Evolutionary conservation across 2,888 invertebrate genomes (phyloP), one percentile per base, ranked within the genome.

Genomic region (Alviniconcha strummeri): DNA sequence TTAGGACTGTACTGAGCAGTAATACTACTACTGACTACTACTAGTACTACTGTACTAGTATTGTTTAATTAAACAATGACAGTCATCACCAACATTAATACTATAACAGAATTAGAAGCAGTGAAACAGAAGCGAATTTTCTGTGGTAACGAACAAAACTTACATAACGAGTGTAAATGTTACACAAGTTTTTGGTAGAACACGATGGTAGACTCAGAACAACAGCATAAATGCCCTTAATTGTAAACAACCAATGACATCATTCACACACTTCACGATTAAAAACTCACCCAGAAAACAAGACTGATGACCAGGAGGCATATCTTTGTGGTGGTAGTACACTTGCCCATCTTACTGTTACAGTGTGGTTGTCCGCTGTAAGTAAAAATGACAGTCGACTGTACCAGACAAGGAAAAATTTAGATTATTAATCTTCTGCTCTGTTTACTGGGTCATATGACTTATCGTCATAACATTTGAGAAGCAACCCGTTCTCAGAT

Each of bases 281-380:
- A 74, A 71, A 74, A 64, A 77, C 82, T 82, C 69, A 82, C 82
- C 82, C 82, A 82, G 75, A 82, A 82, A 52, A 82, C 82, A 17
- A 82, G 56, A 57, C 82, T 82, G 76, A 82, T 77, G 36, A 82
- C 75, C 67, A 82, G 69, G 56, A 82, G 75, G 15, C 76, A 82
- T n/a, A 82, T 82, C 55, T 82, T 82, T 8, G 82, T 82, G 8
- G 82, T 82, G n/a, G 67, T 82, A 4, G 82, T 82, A 71, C 82
- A 82, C 36, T 69, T 76, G 55, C 82, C 82, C 77, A 78, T 82
- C 56, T 76, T 81, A 17, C n/a, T 64, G 4, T 19, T 64, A 4
- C 15, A 15, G 11, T 5, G 11, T 36, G 5, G 60, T 60, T 9
- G 60, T 57, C 78, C 57, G 13, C 19, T 5, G 11, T 4, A 60